Base-by-base conservation (phyloP, 2,797 vertebrate species). In the Gadopsis bispinosus region DNA sequence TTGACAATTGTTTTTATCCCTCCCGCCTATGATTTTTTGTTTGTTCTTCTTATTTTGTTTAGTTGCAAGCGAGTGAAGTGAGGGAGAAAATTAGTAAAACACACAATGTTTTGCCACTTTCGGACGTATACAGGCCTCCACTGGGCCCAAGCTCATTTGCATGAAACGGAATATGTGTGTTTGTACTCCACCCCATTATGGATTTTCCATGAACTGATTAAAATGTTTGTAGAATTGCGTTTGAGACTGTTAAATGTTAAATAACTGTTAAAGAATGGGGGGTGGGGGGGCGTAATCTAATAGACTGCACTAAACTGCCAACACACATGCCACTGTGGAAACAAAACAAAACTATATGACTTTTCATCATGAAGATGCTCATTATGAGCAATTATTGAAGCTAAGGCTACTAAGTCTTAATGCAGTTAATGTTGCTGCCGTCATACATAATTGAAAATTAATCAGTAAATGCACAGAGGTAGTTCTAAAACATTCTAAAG, bases 61-160 rank as follows among this genome's bases (percentile, higher is more conserved):
- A 79, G 60, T 51, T 50, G 64, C 62, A 72, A 83, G 78, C 80
- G 45, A 85, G 73, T 41, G 64, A 69, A 93, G 89, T 83, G 87
- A 88, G 85, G 80, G 86, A 87, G 83, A 93, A 92, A 89, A 88
- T 85, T 70, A 83, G 74, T 69, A 77, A 74, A 82, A 73, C 70
- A 68, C 80, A 85, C 83, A 70, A 84, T 86, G 92, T 83, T 91
- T 86, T 79, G 71, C 64, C 75, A 77, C 29, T 75, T 70, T 69
- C 56, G 66, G 90, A 83, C 45, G 43, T 81, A 79, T 69, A 64
- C 47, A 73, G 73, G 75, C 72, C 72, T 71, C 83, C 47, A 20
- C 37, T 0, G 55, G 60, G 61, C 53, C 80, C 82, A 77, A 43
- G 59, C 87, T 92, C 89, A 93, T 92, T 93, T 87, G 69, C 85